These are phyloP conservation scores for Sminthurinus aureus DNA, from an alignment of 2,888 invertebrate species.

Conservation along the genomic window DNA sequence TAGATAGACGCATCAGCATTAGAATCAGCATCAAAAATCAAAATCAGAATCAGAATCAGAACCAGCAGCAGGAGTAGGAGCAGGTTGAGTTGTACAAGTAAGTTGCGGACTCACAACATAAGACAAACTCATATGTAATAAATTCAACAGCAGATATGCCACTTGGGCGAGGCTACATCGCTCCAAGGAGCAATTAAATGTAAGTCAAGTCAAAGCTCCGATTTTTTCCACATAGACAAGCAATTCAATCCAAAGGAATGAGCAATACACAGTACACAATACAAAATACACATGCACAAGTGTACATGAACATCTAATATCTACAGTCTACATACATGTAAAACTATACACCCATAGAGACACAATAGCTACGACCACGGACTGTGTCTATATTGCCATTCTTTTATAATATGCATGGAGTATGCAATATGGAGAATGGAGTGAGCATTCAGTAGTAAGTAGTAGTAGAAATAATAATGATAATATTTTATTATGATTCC, in stretches of 20 bases:
- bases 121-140: constrained; percentile 25
- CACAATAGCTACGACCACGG: too few relatives aligned
- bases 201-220: constrained; percentile 38
- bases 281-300: not conserved
- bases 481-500: not conserved
- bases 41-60: too few relatives aligned
- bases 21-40: too few relatives aligned
- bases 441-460: too few relatives aligned
- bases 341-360: constrained; percentile 1
- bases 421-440: too few relatives aligned
- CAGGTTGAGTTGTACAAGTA: constrained; percentile 7
- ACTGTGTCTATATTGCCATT: not conserved
- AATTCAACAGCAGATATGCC: constrained; percentile 39
- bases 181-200: constrained; percentile 46
- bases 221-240: constrained; percentile 20
- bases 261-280: too few relatives aligned
- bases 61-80: not conserved
- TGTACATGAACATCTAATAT: too few relatives aligned
- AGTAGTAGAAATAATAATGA: not conserved
- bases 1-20: not conserved
- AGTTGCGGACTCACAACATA: too few relatives aligned
- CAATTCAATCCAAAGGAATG: not conserved
- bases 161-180: constrained; percentile 43
- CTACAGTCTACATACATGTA: not conserved
- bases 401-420: not conserved